phyloP scores from a whole-genome alignment of 2,888 invertebrate species.

The Sarcophaga variegata region DNA sequence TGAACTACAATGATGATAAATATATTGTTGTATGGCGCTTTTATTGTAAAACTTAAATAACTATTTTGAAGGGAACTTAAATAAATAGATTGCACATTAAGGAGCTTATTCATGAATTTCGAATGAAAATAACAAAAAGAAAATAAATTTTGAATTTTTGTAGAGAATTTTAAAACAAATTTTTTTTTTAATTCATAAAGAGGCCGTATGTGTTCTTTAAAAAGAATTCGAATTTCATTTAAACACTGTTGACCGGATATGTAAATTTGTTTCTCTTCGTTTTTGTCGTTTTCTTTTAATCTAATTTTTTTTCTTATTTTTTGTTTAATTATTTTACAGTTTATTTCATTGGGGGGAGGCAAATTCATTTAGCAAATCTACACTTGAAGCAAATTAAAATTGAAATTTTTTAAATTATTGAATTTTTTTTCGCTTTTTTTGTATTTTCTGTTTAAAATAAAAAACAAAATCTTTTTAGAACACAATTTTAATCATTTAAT shows the following conservation, averaged over 20 bases:
- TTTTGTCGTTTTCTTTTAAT: conserved; percentile 32
- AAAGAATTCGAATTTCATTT: conserved; percentile 52
- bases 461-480: too few species aligned
- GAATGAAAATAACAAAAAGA: too few species aligned
- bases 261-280: conserved; percentile 60
- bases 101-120: too few species aligned
- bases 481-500: neutral
- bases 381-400: conserved; percentile 61
- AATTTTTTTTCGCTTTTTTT: conserved; percentile 31
- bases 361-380: conserved; percentile 70
- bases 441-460: neutral
- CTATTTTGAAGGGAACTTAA: too few species aligned
- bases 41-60: too few species aligned
- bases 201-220: conserved; percentile 13
- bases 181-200: too few species aligned
- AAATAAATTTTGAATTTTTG: too few species aligned
- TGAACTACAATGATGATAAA: too few species aligned
- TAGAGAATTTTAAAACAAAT: too few species aligned
- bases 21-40: too few species aligned
- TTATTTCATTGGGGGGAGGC: conserved; percentile 1
- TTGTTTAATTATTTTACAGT: conserved; percentile 53
- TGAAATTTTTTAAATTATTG: conserved; percentile 19
- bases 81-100: too few species aligned
- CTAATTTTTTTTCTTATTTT: conserved; percentile 28
- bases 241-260: conserved; percentile 65